These are phyloP conservation scores for Ptilorrhoa leucosticta DNA, from an alignment of 2,113 vertebrate genomes.

Conservation along the genomic window DNA sequence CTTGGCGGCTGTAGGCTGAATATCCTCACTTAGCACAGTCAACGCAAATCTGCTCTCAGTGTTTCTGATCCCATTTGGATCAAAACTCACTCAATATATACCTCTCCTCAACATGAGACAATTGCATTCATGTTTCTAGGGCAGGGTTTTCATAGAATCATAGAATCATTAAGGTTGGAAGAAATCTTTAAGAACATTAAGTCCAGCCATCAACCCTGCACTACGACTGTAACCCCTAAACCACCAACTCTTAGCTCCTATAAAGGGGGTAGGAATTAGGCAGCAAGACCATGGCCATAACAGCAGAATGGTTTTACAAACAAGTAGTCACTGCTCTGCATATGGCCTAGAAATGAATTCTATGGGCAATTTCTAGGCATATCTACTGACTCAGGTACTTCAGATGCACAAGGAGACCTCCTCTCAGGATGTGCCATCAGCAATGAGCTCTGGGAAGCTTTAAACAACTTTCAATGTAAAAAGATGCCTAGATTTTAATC, in stretches of 20 bases:
- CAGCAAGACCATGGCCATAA: neutral
- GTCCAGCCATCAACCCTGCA: neutral
- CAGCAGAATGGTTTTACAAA: neutral
- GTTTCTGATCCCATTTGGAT: neutral
- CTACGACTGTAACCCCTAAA: neutral
- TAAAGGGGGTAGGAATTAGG: neutral
- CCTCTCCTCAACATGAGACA: neutral
- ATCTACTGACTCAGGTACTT: neutral
- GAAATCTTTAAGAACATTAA: neutral
- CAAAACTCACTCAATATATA: neutral
- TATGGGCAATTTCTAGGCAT: neutral
- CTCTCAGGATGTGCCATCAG: neutral
- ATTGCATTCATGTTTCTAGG: neutral
- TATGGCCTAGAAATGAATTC: neutral
- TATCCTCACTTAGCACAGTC: neutral
- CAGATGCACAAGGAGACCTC: neutral
- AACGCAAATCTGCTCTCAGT: neutral
- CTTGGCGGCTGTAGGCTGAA: neutral
- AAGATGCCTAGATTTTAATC: neutral
- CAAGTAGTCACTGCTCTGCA: neutral
- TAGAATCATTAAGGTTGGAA: neutral
- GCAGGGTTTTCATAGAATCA: neutral
- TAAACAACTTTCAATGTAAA: neutral
- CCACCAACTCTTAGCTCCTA: neutral
- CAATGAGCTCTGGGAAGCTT: neutral